These are phyloP conservation scores for Steinernema hermaphroditum DNA, from an alignment of 2,888 invertebrate species.

Conservation along the genomic window DNA sequence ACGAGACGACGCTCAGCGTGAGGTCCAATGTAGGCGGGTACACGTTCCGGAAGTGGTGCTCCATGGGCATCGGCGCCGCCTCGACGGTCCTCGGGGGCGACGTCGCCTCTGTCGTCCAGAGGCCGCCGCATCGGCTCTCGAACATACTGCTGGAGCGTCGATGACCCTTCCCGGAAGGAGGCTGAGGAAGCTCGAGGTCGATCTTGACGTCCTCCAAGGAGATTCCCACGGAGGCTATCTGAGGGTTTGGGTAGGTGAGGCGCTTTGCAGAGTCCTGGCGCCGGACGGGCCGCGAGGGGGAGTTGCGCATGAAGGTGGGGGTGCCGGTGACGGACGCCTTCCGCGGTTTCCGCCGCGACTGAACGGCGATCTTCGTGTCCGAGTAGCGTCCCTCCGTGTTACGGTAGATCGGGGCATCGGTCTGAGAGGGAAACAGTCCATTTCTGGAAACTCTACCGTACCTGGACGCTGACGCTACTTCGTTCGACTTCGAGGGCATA, in stretches of 20 bases:
- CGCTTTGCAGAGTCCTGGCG: slow-evolving; percentile 16
- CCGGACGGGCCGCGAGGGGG: slow-evolving; percentile 28
- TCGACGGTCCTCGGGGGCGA: neutral
- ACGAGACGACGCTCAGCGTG: slow-evolving; percentile 14
- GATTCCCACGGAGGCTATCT: neutral
- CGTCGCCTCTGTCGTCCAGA: neutral
- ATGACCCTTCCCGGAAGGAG: neutral
- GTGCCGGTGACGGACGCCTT: neutral
- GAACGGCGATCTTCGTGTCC: slow-evolving; percentile 47
- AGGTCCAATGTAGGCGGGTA: neutral
- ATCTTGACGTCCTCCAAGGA: slow-evolving; percentile 16
- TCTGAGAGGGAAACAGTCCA: neutral
- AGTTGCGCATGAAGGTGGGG: slow-evolving; percentile 26
- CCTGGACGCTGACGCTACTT: slow-evolving; percentile 20
- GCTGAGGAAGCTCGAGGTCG: neutral
- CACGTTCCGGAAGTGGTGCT: slow-evolving; percentile 9
- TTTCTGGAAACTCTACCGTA: neutral
- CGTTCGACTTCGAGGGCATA: slow-evolving; percentile 21
- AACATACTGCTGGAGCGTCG: slow-evolving; percentile 22
- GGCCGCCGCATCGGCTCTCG: neutral
- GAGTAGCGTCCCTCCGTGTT: slow-evolving; percentile 58
- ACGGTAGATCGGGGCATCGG: slow-evolving; percentile 48
- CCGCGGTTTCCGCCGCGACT: slow-evolving; percentile 32
- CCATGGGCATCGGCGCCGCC: slow-evolving; percentile 21
- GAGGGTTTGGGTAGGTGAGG: slow-evolving; percentile 19